Percentiles rank a stretch among this genome's conserved stretches.
Evolutionary conservation across 2,113 vertebrate species (phyloP).

Genomic region (Anhinga anhinga): DNA sequence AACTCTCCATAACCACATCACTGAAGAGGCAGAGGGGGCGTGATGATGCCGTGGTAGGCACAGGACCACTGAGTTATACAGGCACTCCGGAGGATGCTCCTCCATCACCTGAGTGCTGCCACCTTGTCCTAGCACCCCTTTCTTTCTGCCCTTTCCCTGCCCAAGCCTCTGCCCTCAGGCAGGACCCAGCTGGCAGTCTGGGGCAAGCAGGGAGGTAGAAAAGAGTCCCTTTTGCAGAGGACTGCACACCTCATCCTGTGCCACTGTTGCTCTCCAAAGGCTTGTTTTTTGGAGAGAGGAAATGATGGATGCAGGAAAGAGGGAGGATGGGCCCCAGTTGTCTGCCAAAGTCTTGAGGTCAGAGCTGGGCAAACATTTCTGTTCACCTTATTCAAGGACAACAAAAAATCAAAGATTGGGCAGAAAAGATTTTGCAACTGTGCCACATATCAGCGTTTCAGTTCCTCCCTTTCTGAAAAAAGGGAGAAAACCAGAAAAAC

Average conservation of each 20-base stretch:
- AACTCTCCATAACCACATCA: neutral
- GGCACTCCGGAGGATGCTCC: neutral
- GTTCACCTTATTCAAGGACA: neutral
- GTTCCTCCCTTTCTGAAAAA: neutral
- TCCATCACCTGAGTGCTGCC: too few species aligned
- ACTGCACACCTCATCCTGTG: neutral
- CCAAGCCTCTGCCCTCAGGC: neutral
- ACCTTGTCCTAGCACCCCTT: neutral
- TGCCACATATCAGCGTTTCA: neutral
- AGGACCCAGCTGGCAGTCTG: neutral
- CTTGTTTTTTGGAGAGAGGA: neutral
- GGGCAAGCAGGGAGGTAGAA: neutral
- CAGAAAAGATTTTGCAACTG: neutral
- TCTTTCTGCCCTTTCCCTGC: neutral
- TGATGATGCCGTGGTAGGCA: rapidly evolving
- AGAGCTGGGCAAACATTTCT: neutral
- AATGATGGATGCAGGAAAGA: neutral
- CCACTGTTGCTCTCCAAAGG: neutral
- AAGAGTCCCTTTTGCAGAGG: neutral
- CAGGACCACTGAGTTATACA: neutral
- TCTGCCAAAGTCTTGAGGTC: neutral
- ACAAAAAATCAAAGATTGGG: neutral
- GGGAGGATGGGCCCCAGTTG: neutral
- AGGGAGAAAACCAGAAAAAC: neutral
- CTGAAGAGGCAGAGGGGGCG: neutral